Conservation (phyloP, 2,113 vertebrate species). For the Scatophagus argus region DNA sequence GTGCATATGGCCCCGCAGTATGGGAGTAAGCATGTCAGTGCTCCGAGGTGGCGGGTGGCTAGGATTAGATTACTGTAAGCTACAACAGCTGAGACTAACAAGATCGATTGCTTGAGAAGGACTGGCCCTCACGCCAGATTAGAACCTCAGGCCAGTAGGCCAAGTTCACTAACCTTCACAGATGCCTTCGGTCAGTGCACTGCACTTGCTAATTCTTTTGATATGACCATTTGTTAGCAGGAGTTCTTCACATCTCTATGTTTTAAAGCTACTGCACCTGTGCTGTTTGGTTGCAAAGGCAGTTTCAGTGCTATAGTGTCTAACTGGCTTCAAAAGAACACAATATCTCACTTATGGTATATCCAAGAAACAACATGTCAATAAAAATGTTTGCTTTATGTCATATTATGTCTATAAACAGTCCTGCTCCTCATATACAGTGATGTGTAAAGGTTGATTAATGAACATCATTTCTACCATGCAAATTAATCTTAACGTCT, state of each 20-base stretch:
- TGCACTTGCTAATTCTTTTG: not conserved
- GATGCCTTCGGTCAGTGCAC: not conserved
- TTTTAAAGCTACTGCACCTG: not conserved
- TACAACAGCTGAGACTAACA: conserved; percentile 76
- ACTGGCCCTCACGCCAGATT: conserved; percentile 62
- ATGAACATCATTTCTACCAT: too few species aligned
- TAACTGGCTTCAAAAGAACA: not conserved
- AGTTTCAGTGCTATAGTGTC: not conserved
- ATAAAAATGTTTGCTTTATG: not conserved
- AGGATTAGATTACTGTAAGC: conserved; percentile 81
- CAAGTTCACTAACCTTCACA: conserved; percentile 58
- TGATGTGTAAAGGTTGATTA: not conserved
- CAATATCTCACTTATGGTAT: not conserved
- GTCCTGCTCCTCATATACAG: not conserved
- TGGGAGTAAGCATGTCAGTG: conserved; percentile 54
- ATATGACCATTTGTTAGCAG: not conserved
- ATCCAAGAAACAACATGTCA: not conserved
- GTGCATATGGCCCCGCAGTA: conserved; percentile 2
- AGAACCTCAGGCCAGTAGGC: conserved; percentile 57
- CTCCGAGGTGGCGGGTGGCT: conserved; percentile 62
- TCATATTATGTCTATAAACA: not conserved
- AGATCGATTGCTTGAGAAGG: conserved; percentile 69
- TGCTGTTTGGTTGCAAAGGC: not conserved
- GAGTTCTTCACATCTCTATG: not conserved
- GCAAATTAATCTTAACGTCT: not conserved